A percentile compares a stretch with the other conserved stretches of the same genome.
Evolutionary conservation across 2,113 vertebrate genomes (phyloP).

Genomic region (Archocentrus centrarchus): DNA sequence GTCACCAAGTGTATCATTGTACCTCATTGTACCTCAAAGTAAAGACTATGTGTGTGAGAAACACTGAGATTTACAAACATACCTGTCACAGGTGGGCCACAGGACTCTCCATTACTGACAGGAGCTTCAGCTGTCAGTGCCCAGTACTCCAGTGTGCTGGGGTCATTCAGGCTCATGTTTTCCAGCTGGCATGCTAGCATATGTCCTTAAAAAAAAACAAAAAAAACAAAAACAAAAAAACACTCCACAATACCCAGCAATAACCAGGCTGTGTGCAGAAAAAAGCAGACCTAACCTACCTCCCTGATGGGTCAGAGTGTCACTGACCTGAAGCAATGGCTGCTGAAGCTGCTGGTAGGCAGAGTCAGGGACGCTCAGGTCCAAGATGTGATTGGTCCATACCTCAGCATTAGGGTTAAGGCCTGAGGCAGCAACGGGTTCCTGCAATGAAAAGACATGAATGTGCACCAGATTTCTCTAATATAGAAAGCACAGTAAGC

Average conservation of each 20-base stretch:
- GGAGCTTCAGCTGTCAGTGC: not conserved
- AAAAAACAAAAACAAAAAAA: accelerated
- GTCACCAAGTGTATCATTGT: no score
- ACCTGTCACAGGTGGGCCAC: conserved; percentile 30
- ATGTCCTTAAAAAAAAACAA: conserved; percentile 12
- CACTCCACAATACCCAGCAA: not conserved
- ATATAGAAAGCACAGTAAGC: not conserved
- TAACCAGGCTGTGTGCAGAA: not conserved
- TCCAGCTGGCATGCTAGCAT: conserved; percentile 27
- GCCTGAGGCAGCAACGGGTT: conserved; percentile 85
- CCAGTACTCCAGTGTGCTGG: conserved; percentile 1
- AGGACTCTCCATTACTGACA: not conserved
- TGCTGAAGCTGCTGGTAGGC: conserved; percentile 80
- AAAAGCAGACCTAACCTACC: conserved; percentile 6
- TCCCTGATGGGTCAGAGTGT: conserved; percentile 61
- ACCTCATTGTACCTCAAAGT: accelerated
- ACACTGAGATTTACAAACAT: not conserved
- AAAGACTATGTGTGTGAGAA: not conserved
- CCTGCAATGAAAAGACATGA: conserved; percentile 71
- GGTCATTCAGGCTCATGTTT: not conserved
- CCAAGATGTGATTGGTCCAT: conserved; percentile 88
- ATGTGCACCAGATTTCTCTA: not conserved
- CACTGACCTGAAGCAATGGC: conserved; percentile 83
- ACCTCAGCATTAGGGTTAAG: conserved; percentile 95
- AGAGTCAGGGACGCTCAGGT: conserved; percentile 79